Conservation (phyloP, 2,888 invertebrate species). For the Ophraella communa region DNA sequence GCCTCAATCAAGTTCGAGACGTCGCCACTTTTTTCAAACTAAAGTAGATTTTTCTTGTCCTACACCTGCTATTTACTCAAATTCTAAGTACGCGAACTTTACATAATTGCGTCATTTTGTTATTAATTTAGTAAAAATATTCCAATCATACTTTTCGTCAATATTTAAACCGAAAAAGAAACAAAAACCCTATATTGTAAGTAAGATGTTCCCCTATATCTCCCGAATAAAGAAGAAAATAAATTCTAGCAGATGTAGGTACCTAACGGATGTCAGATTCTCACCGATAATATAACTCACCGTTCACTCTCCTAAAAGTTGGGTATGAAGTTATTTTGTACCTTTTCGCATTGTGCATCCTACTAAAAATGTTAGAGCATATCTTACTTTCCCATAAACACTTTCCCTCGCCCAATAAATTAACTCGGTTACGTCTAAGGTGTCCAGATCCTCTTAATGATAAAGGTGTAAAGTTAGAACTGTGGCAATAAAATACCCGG, state of each 20-base stretch:
- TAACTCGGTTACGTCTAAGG: constrained; percentile 13
- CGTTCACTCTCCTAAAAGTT: neutral
- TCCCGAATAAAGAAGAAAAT: too few relatives aligned
- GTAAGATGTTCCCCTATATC: too few relatives aligned
- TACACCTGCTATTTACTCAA: too few relatives aligned
- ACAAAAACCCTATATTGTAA: too few relatives aligned
- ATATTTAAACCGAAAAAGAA: too few relatives aligned
- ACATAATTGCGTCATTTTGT: too few relatives aligned
- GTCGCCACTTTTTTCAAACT: too few relatives aligned
- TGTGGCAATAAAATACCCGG: constrained; percentile 42
- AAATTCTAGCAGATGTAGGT: neutral
- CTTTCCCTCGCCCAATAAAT: constrained; percentile 7
- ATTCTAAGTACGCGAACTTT: too few relatives aligned
- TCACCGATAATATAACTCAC: neutral
- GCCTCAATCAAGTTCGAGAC: too few relatives aligned
- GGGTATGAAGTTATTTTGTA: neutral
- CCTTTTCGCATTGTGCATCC: neutral
- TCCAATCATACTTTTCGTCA: too few relatives aligned
- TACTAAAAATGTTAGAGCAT: constrained; percentile 3
- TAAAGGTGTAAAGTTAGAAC: constrained; percentile 45
- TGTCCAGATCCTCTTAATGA: constrained; percentile 35
- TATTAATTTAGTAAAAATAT: too few relatives aligned
- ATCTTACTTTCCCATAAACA: constrained; percentile 5
- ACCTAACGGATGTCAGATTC: neutral
- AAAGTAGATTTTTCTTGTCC: too few relatives aligned